Evolutionary conservation across 2,888 invertebrate genomes (phyloP), one percentile per base, ranked within the genome.

Genomic region (Hirtodrosophila confusa): DNA sequence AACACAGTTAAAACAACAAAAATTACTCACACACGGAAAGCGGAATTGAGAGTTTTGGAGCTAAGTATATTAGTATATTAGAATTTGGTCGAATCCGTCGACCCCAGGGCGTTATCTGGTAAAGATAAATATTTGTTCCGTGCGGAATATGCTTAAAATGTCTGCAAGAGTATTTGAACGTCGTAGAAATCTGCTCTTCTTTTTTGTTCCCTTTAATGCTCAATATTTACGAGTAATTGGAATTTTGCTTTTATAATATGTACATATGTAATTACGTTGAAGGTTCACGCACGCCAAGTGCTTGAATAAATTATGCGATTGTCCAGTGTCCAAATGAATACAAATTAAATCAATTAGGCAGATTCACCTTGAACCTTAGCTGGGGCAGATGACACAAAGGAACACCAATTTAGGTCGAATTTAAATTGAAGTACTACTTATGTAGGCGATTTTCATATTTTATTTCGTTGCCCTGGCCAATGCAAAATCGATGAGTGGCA

Each of bases 271-370:
- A 68, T 54, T 54, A 45, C 56, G 33, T 55, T 58, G 31, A 12
- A 55, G 33, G 3, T 17, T 27, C 27, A 4, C n/a, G 24, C 9
- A 36, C 6, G 12, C n/a, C 48, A 49, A 37, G 35, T 44, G 43
- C n/a, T 37, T 31, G 43, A 33, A 43, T 29, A 65, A 56, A 50
- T 76, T 53, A 10, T 24, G 23, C 36, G 36, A 55, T 68, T 57
- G 60, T 51, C 58, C 33, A 48, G 51, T 43, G 44, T 24, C 39
- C 36, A 58, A 75, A 80, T 62, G 72, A 83, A 83, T 80, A 76
- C 62, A 78, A 85, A 78, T 74, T 44, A 65, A 80, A 78, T 74
- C 58, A 85, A 78, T 85, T 74, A 66, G 65, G 51, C 39, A 43
- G 43, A 74, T 54, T 45, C 51, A 37, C 9, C 24, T 65, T 10